Evolutionary conservation across 2,797 vertebrate genomes (phyloP), one percentile per base, ranked within the genome.

Genomic region (Mus caroli): DNA sequence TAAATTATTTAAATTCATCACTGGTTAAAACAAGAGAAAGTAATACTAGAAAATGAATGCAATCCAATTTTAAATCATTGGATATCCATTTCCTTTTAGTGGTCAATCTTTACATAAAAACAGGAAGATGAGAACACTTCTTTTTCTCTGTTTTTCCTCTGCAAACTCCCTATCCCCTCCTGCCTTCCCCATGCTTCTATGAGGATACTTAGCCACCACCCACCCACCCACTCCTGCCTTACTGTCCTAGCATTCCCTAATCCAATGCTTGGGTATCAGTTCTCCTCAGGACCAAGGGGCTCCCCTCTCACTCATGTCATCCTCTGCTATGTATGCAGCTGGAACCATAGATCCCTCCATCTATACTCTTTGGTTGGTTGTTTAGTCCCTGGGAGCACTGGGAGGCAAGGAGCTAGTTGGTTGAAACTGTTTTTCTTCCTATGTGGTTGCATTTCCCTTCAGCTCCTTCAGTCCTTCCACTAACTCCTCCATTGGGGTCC

Each of bases 21-120:
- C 6, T 79, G 0, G 1, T 19, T 83, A 90, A 0, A 46, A 83
- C 4, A 56, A 79, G 58, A 91, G 4, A 76, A 83, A 96, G 82
- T 75, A 76, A 62, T 43, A 88, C 73, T 76, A 78, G 43, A 91
- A 91, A 90, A 78, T 7, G 93, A 91, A 94, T 3, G 43, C 0
- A 89, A 89, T 3, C 77, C n/a, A 40, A 71, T 43, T 26, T 58
- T 67, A 40, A 89, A 40, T 58, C 15, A 86, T 94, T 69, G 6
- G 20, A 31, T 69, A 93, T 0, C 22, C 0, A 0, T 54, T 94
- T 75, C 20, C 4, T 69, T 92, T 89, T 17, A 64, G 0, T 64
- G 12, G 5, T 3, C 28, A 31, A 69, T 56, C 3, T 62, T 93
- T 6, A 56, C 11, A 77, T 2, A 28, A 78, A 91, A 64, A 3